Base-by-base conservation (phyloP, 2,888 invertebrate genomes). In the Osedax frankpressi region DNA sequence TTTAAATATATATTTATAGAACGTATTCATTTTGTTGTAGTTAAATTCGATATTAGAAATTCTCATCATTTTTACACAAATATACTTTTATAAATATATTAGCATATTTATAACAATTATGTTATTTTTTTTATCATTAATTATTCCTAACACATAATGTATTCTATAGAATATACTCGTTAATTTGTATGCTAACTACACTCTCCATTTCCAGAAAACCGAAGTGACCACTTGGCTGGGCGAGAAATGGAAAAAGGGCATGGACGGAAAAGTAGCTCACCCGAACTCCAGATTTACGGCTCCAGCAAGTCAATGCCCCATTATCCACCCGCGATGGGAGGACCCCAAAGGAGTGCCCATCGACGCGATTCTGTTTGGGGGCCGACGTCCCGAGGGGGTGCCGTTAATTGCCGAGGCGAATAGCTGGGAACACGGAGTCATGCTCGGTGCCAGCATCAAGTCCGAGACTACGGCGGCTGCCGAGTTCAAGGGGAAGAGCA, bases 361-460 rank as follows among this genome's bases (percentile, higher is more conserved):
- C 69, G 76, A 77, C 60, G 80, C 79, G 65, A 79, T 80, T 63
- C 70, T 80, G 14, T 80, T 80, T 69, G 80, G 80, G 6, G 80
- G 80, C 1, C 74, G 80, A 11, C 75, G 80, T 29, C 79, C 80
- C 1, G 71, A 76, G 68, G 79, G 78, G 3, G 79, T 82, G 6
- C 83, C 83, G 6, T 76, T 84, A 73, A 80, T 83, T 69, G 77
- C 76, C 72, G 82, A 83, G 75, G 72, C 80, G 6, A 76, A 76
- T 73, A 76, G 73, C 75, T 83, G 83, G 83, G 68, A 76, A 26
- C 81, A 84, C 71, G 83, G 83, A 26, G 81, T 82, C 19, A 77
- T 80, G 74, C 29, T 80, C 14, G 81, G 81, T 29, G 80, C 80
- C 6, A 70, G 77, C 11, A 73, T 82, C 59, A 80, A 79, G 73